phyloP scores from a whole-genome alignment of 2,888 invertebrate species.

The Dicyrtomina minuta region DNA sequence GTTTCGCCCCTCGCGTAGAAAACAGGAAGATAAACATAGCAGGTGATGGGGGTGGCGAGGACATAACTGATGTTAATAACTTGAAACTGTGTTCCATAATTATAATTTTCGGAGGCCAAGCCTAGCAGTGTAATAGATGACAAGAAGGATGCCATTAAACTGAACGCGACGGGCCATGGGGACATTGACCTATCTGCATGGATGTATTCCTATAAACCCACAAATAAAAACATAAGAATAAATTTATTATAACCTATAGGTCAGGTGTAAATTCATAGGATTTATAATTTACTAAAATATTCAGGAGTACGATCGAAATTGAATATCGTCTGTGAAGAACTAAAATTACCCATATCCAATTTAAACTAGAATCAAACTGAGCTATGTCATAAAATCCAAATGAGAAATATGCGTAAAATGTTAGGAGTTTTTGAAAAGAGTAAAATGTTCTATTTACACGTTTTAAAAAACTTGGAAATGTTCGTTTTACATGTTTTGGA shows the following conservation, averaged over 20 bases:
- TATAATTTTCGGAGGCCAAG: conserved; percentile 84
- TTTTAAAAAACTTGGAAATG: too few species aligned
- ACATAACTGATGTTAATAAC: conserved; percentile 75
- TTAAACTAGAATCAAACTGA: too few species aligned
- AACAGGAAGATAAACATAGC: conserved; percentile 77
- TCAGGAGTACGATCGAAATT: too few species aligned
- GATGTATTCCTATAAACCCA: conserved; percentile 76
- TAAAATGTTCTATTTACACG: too few species aligned
- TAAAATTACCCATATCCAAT: too few species aligned
- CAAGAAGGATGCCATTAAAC: conserved; percentile 91
- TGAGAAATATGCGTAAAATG: too few species aligned
- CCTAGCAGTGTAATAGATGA: conserved; percentile 81
- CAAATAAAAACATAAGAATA: conserved; percentile 5
- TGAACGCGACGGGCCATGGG: conserved; percentile 78
- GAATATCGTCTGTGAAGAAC: too few species aligned
- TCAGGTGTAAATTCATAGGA: neutral
- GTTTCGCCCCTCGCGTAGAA: conserved; percentile 79
- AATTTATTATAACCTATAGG: too few species aligned
- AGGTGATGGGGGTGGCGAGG: conserved; percentile 74
- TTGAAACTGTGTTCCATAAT: conserved; percentile 77
- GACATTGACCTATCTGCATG: conserved; percentile 79
- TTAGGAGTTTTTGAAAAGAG: too few species aligned
- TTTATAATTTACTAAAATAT: conserved; percentile 10
- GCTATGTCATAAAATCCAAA: too few species aligned
- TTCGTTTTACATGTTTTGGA: too few species aligned